Evolutionary conservation across 2,797 vertebrate species (phyloP), one percentile per base, ranked within the genome.

Genomic region (Luscinia luscinia): DNA sequence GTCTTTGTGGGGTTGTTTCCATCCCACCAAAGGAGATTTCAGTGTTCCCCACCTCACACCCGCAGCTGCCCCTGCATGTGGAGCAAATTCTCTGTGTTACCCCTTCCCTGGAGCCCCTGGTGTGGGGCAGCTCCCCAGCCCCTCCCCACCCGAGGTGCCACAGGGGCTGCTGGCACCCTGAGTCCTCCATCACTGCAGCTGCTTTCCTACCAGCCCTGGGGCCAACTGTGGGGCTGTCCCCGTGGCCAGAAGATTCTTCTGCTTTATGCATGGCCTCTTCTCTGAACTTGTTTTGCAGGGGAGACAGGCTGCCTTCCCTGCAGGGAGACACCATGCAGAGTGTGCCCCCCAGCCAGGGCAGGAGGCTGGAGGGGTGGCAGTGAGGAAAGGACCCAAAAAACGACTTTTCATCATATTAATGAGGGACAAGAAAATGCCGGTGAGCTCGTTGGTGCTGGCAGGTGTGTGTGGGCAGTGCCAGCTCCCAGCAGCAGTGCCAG

Each of bases 41-140:
- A n/a, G 76, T 2, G 0, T 11, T 78, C 26, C 68, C 34, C 28
- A 27, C 43, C 46, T 43, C 2, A 0, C 9, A 32, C 19, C 40
- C 9, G 0, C 1, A 0, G 81, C 73, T 9, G 0, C 30, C 34
- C 16, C 48, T 22, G 46, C 19, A 17, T 3, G 0, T 2, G 3
- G 49, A 77, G 27, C 13, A 6, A 63, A 27, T 15, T 20, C 34
- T 21, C 51, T 14, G 27, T 1, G 2, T 8, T 5, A 1, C 28
- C 26, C 34, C 27, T 52, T 57, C n/a, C 46, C 38, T 5, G 3
- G 15, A n/a, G 32, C 15, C 24, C 55, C 28, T 30, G 28, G 34
- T 11, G 13, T 30, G n/a, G 43, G 45, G 45, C 55, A 67, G 49
- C 62, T 64, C 41, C 28, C 30, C 3, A 6, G 41, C 11, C 41